phyloP scores from a whole-genome alignment of 2,113 vertebrate species.

The Cryptotis parvus region DNA sequence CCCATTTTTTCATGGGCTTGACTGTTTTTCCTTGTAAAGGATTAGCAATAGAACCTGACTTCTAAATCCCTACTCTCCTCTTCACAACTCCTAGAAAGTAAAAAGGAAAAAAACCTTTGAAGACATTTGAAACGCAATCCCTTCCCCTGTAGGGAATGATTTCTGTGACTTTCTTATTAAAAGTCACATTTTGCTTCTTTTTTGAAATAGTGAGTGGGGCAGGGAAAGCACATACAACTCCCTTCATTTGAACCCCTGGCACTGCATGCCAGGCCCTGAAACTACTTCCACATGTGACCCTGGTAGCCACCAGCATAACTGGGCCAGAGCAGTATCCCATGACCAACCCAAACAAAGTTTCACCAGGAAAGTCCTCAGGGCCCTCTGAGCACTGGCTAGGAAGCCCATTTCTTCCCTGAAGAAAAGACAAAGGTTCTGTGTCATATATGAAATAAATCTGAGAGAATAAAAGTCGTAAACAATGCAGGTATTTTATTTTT shows the following conservation, averaged over 20 bases:
- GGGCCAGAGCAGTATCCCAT: too few species aligned
- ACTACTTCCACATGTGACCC: too few species aligned
- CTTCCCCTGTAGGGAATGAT: neutral
- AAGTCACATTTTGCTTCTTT: slow-evolving; percentile 1
- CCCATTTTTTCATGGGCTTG: neutral
- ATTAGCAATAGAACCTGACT: neutral
- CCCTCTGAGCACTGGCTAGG: too few species aligned
- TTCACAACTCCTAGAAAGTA: neutral
- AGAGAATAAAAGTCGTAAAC: neutral
- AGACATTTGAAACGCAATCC: neutral
- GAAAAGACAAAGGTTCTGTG: neutral
- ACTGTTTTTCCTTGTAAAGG: neutral
- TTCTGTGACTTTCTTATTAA: slow-evolving; percentile 19
- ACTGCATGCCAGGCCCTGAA: too few species aligned
- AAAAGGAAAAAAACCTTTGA: neutral
- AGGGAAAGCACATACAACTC: too few species aligned
- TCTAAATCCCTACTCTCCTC: neutral
- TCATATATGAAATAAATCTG: neutral
- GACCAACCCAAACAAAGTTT: too few species aligned
- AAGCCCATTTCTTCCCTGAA: too few species aligned
- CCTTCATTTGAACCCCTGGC: too few species aligned
- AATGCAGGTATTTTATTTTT: too few species aligned
- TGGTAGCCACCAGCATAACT: too few species aligned
- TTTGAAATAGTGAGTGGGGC: neutral
- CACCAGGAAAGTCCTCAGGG: too few species aligned